phyloP scores from a whole-genome alignment of 2,797 vertebrate species.

The Lepus townsendii region DNA sequence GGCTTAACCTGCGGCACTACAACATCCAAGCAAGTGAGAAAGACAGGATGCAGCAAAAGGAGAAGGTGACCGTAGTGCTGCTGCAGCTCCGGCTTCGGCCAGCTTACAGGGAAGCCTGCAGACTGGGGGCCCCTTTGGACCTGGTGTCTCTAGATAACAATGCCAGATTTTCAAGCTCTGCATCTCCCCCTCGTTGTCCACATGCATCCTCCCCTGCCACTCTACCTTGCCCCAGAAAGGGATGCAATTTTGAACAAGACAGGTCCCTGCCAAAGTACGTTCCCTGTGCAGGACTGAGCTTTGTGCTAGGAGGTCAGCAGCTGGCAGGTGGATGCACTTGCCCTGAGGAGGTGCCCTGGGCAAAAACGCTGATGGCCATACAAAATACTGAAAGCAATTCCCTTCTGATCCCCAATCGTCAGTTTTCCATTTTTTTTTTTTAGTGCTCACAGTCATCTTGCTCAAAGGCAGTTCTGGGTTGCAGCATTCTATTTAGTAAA shows the following conservation, averaged over 20 bases:
- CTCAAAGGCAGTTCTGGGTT: neutral
- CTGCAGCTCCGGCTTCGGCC: neutral
- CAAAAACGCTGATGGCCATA: neutral
- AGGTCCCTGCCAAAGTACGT: neutral
- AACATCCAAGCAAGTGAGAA: neutral
- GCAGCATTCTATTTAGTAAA: neutral
- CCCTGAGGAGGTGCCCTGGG: neutral
- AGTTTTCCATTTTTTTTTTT: neutral
- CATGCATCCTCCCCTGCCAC: neutral
- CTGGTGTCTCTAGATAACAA: neutral
- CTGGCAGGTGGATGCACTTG: neutral
- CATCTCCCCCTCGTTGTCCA: neutral
- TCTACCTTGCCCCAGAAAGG: neutral
- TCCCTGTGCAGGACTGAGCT: neutral
- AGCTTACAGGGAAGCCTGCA: neutral
- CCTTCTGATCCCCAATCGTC: neutral
- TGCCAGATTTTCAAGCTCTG: neutral
- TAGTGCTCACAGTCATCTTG: neutral
- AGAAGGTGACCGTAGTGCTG: neutral
- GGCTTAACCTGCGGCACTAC: no score
- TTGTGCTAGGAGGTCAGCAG: neutral
- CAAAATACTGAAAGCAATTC: neutral
- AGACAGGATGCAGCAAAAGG: neutral
- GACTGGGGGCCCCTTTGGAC: neutral
- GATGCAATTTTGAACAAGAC: neutral